Conservation (phyloP, 2,113 vertebrate genomes). For the Channa argus region DNA sequence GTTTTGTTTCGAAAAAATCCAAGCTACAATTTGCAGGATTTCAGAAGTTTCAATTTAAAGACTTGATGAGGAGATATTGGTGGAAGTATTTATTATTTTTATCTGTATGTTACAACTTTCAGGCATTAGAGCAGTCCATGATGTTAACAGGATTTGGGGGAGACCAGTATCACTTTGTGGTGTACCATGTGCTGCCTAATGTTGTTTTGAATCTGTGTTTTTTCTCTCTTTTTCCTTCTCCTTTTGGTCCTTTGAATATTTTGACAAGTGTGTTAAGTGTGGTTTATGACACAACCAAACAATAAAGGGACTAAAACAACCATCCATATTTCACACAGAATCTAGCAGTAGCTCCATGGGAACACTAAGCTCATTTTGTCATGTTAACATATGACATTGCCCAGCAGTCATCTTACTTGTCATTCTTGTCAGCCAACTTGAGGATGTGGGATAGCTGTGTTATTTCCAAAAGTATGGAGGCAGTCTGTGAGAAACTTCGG, state of each 20-base stretch:
- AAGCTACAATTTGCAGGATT: too few species aligned
- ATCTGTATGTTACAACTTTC: neutral
- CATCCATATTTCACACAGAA: conserved; percentile 21
- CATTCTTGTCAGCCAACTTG: conserved; percentile 75
- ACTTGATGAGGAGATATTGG: neutral
- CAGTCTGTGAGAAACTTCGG: conserved; percentile 81
- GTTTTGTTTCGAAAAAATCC: too few species aligned
- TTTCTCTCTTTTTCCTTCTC: neutral
- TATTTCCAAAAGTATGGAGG: conserved; percentile 75
- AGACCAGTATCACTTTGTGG: neutral
- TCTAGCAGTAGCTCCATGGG: conserved; percentile 27
- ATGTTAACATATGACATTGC: conserved; percentile 67
- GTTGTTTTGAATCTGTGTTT: neutral
- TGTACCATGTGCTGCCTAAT: too few species aligned
- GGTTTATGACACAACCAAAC: neutral
- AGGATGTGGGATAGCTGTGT: conserved; percentile 79
- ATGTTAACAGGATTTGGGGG: neutral
- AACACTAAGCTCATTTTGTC: conserved; percentile 65
- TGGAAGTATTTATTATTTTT: neutral
- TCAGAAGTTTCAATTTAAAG: too few species aligned
- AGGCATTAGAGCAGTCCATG: too few species aligned
- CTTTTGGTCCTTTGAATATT: neutral
- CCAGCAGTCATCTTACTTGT: conserved; percentile 73
- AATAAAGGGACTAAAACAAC: conserved; percentile 31
- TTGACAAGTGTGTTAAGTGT: neutral